A percentile compares a stretch with the other conserved stretches of the same genome.
These are phyloP conservation scores for Drosophila tripunctata DNA, from an alignment of 2,888 invertebrate species.

Conservation along the genomic window DNA sequence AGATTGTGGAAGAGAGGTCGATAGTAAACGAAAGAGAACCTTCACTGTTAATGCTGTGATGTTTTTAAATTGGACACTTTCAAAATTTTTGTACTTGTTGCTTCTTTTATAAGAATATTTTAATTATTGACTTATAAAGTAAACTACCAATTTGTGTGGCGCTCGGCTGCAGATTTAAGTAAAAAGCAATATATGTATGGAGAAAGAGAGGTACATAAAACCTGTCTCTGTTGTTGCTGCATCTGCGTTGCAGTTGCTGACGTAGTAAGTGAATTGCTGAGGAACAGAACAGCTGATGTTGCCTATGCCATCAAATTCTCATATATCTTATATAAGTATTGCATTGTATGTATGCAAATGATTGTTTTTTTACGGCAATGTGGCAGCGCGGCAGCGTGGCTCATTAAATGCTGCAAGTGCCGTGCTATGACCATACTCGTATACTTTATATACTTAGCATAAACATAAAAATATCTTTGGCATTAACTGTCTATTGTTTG, in stretches of 20 bases:
- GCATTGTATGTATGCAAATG: slow-evolving; percentile 20
- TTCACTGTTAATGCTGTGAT: slow-evolving; percentile 19
- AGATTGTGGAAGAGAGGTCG: background rate
- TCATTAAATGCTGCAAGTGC: slow-evolving; percentile 68
- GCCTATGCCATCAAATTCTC: slow-evolving; percentile 31
- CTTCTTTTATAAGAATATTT: background rate
- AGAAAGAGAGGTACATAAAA: slow-evolving; percentile 10
- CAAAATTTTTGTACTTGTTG: slow-evolving; percentile 5
- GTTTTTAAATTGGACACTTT: background rate
- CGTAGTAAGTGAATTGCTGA: slow-evolving; percentile 14
- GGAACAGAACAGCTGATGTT: slow-evolving; percentile 53
- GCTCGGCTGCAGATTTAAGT: too few relatives aligned
- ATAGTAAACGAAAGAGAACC: slow-evolving; percentile 3
- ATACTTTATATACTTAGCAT: slow-evolving; percentile 43
- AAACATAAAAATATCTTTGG: slow-evolving; percentile 52
- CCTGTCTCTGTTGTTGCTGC: slow-evolving; percentile 21
- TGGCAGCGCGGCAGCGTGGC: slow-evolving; percentile 33
- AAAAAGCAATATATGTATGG: background rate
- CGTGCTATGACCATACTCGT: slow-evolving; percentile 60
- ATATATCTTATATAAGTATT: background rate
- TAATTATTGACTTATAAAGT: background rate
- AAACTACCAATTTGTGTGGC: too few relatives aligned
- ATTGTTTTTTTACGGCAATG: slow-evolving; percentile 52
- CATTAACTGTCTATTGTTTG: slow-evolving; percentile 74
- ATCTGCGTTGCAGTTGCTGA: slow-evolving; percentile 22